phyloP scores from a whole-genome alignment of 2,113 vertebrate genomes.

The Eupsittula cactorum region DNA sequence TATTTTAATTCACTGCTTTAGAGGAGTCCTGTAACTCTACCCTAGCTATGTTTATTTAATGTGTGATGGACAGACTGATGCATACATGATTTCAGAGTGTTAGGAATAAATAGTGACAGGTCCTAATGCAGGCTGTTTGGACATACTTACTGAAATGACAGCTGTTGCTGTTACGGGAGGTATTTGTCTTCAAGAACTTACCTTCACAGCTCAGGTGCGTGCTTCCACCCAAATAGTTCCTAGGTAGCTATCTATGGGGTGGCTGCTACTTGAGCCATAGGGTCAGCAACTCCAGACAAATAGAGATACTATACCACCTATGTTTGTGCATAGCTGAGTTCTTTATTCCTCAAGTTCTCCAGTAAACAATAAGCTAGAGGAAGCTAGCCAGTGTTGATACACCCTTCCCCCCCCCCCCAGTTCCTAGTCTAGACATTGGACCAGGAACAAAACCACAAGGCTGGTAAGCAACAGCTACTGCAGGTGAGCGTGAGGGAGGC shows the following conservation, averaged over 20 bases:
- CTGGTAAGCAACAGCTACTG: too few relatives aligned
- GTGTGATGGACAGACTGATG: not conserved
- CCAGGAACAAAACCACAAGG: too few relatives aligned
- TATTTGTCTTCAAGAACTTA: not conserved
- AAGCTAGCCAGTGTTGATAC: not conserved
- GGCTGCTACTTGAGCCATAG: not conserved
- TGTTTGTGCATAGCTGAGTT: not conserved
- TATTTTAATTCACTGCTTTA: not conserved
- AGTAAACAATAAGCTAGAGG: not conserved
- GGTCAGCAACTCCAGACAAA: not conserved
- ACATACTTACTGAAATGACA: not conserved
- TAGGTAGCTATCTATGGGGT: not conserved
- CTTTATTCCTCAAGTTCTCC: not conserved
- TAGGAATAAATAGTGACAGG: not conserved
- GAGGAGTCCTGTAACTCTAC: not conserved
- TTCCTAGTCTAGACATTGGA: too few relatives aligned
- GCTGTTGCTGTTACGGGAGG: not conserved
- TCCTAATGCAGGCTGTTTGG: not conserved
- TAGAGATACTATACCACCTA: not conserved
- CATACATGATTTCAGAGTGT: not conserved
- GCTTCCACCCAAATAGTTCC: not conserved
- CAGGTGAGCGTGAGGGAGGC: too few relatives aligned
- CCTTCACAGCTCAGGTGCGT: not conserved
- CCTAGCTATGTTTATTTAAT: not conserved
- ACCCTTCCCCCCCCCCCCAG: too few relatives aligned